phyloP scores from a whole-genome alignment of 2,888 invertebrate species.

The Nipponacmea schrenckii region DNA sequence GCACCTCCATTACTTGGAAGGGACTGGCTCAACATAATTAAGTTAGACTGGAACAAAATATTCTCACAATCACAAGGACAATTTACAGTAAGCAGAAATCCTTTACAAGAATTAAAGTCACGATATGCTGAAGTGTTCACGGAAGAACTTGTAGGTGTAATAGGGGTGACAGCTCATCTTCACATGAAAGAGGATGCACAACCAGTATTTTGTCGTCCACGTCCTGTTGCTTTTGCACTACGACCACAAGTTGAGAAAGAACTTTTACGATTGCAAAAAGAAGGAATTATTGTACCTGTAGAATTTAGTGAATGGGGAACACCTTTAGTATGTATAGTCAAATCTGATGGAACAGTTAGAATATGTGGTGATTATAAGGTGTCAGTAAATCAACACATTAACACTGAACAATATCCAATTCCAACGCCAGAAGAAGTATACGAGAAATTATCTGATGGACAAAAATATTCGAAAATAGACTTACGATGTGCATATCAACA shows the following conservation, averaged over 20 bases:
- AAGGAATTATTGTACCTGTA: conserved; percentile 23
- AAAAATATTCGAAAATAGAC: conserved; percentile 23
- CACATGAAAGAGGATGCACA: conserved; percentile 5
- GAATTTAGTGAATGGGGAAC: conserved; percentile 30
- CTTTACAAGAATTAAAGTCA: background rate
- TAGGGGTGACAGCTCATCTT: background rate
- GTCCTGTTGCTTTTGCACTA: conserved; percentile 15
- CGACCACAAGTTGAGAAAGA: conserved; percentile 6
- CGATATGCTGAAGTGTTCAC: background rate
- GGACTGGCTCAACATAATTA: background rate
- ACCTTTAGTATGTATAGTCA: conserved; percentile 28
- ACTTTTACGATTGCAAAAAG: conserved; percentile 9
- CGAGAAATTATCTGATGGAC: conserved; percentile 17
- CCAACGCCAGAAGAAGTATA: conserved; percentile 43
- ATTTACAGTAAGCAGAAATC: background rate
- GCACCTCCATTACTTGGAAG: background rate
- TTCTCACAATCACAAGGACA: background rate
- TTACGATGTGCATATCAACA: conserved; percentile 22
- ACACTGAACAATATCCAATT: conserved; percentile 35
- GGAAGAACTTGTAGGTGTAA: background rate
- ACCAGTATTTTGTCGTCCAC: conserved; percentile 10
- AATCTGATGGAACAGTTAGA: conserved; percentile 25
- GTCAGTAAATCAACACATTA: conserved; percentile 25
- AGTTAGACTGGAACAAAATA: background rate
- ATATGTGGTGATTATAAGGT: conserved; percentile 31